phyloP scores from a whole-genome alignment of 2,888 invertebrate species.

The Eupithecia subumbrata region DNA sequence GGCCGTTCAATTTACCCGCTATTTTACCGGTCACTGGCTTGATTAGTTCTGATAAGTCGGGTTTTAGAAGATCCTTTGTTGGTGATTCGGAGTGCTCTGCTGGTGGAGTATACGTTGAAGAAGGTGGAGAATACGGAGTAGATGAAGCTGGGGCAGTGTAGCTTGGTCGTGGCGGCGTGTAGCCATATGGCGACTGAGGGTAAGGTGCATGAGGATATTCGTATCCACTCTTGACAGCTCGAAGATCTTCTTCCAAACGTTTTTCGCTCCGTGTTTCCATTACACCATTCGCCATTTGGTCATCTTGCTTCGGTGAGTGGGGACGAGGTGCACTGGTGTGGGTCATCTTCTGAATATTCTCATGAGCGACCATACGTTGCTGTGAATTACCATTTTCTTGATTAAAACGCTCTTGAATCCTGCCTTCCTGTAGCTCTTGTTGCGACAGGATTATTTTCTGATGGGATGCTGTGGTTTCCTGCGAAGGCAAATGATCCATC shows the following conservation, averaged over 20 bases:
- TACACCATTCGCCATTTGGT: constrained; percentile 23
- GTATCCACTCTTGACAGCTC: constrained; percentile 40
- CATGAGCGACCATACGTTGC: constrained; percentile 26
- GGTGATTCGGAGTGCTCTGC: constrained; percentile 40
- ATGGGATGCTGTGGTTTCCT: neutral
- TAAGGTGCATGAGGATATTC: constrained; percentile 41
- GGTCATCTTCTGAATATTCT: constrained; percentile 31
- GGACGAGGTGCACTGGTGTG: constrained; percentile 29
- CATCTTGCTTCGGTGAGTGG: constrained; percentile 22
- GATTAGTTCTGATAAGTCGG: constrained; percentile 56
- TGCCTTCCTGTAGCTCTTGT: neutral
- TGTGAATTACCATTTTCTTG: constrained; percentile 9
- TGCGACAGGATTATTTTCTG: neutral
- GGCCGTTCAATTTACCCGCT: constrained; percentile 64
- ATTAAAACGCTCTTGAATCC: neutral
- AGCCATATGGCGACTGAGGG: constrained; percentile 41
- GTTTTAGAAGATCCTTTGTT: constrained; percentile 54
- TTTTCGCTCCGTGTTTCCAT: constrained; percentile 13
- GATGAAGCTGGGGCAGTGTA: constrained; percentile 31
- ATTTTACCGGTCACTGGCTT: constrained; percentile 64
- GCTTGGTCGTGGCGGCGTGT: constrained; percentile 28
- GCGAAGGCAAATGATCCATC: neutral
- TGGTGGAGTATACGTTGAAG: constrained; percentile 40
- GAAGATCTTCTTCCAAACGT: constrained; percentile 30
- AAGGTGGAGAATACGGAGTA: constrained; percentile 25